Base-by-base conservation (phyloP, 2,888 invertebrate species). In the Cephus pulcher region DNA sequence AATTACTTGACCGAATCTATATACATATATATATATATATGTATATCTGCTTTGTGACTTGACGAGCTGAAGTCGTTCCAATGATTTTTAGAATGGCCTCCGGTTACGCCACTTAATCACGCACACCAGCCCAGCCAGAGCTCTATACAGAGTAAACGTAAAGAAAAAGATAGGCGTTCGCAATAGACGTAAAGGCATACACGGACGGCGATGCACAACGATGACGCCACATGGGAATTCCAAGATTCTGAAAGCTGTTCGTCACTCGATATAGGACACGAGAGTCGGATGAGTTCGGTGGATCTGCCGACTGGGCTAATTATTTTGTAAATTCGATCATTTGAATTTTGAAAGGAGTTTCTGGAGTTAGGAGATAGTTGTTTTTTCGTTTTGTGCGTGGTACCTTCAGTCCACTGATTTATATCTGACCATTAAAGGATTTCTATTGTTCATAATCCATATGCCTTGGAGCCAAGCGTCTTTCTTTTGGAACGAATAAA, bases 161-260 rank as follows among this genome's bases (percentile, higher is more conserved):
- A 2, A 56, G 15, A 56, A 56, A 23, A 56, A 56, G 6, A 35
- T 35, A 56, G 23, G 56, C 56, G 56, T 56, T 23, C 23, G 56
- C 23, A 56, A 56, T 56, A 56, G 23, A 56, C 23, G 23, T 2
- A 56, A 56, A 56, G 56, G 23, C 40, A 23, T 56, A 23, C 23
- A 23, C 23, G 23, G 23, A 56, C 40, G 6, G 23, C 71, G 73
- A 37, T 69, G 11, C 40, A 32, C 12, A 32, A 56, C 73, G 40
- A 80, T 81, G 82, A 82, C 80, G 76, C 80, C 82, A 82, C 74
- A 78, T 77, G 82, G 81, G 77, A 82, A 81, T 81, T 74, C 81
- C 81, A 80, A 77, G 79, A 40, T 69, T 79, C 69, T 69, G 77
- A 78, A 79, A 77, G 70, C 56, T 71, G 23, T 30, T 71, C 71